Evolutionary conservation across 2,888 invertebrate genomes (phyloP), one percentile per base, ranked within the genome.

Genomic region (Caenorhabditis doughertyi): DNA sequence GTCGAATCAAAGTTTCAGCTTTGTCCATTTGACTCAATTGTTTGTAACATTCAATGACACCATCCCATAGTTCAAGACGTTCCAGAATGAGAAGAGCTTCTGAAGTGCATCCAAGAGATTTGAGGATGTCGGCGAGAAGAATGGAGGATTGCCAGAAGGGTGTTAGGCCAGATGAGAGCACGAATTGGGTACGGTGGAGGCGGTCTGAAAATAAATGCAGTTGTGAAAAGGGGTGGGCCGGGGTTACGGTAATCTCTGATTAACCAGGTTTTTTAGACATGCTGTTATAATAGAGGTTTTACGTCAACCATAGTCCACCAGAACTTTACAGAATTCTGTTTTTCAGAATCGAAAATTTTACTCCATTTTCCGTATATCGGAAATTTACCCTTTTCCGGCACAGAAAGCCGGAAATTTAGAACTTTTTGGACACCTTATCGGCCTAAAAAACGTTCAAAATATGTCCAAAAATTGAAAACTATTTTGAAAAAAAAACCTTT

Each of bases 41-140:
- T 49, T 95, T 95, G 92, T 98, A 98, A 92, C 98, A 98, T 1
- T 94, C 94, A 71, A 99, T 96, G 32, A 97, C 96, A 85, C 96
- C 95, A 89, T 97, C 96, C 97, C 98, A 99, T 27, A 95, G 93
- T 87, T 96, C 94, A 27, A 97, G 86, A 35, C 89, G 85, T 73
- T 92, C 92, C 85, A 91, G 93, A 23, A 93, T 90, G 13, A 92
- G 91, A 23, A 93, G 88, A 0, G 93, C 93, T 58, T 92, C 91
- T 2, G 85, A 86, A 83, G 92, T 92, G 87, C 87, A 88, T 32
- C 89, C 91, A 13, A 91, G 81, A 8, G 89, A 89, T 32, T 81
- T 72, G 25, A 91, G 84, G 58, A 91, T 85, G 13, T 82, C 79
- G 0, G 90, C 87, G 25, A 90, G 87, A 8, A 85, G 70, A 9